Percentiles rank a stretch among this genome's conserved stretches.
Evolutionary conservation across 1,140 invertebrate species (phyloP).

Genomic region (Drosophila navojoa): DNA sequence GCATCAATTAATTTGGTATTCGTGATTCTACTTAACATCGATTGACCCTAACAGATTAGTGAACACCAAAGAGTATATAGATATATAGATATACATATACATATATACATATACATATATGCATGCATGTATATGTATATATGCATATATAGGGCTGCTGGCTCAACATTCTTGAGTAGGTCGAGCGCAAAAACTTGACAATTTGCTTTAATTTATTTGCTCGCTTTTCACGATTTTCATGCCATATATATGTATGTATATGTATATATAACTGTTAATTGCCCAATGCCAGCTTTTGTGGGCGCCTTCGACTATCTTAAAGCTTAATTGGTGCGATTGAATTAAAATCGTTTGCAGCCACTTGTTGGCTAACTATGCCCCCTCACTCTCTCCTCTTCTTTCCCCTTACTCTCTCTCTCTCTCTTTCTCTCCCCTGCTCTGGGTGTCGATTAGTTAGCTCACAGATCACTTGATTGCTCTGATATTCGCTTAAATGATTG

Average conservation of each 20-base stretch:
- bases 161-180: constrained; percentile 33
- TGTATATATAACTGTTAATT: constrained; percentile 20
- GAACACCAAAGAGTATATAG: constrained; percentile 53
- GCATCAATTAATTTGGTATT: constrained; percentile 84
- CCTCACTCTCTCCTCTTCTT: neutral
- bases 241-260: constrained; percentile 1
- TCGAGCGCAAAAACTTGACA: constrained; percentile 73
- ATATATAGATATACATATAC: constrained; percentile 36
- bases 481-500: constrained; percentile 79
- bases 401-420: neutral
- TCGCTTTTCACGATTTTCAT: constrained; percentile 45
- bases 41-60: constrained; percentile 84
- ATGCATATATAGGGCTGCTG: constrained; percentile 23
- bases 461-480: constrained; percentile 75
- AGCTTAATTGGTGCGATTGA: constrained; percentile 83
- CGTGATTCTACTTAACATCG: constrained; percentile 84
- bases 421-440: neutral
- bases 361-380: constrained; percentile 44
- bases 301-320: constrained; percentile 57
- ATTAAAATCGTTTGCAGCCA: constrained; percentile 83
- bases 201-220: constrained; percentile 62
- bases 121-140: constrained; percentile 29
- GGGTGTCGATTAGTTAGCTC: constrained; percentile 77
- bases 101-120: constrained; percentile 29
- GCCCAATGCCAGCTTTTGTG: constrained; percentile 47